Conservation (phyloP, 2,888 invertebrate species). For the Eubasilissa splendida region DNA sequence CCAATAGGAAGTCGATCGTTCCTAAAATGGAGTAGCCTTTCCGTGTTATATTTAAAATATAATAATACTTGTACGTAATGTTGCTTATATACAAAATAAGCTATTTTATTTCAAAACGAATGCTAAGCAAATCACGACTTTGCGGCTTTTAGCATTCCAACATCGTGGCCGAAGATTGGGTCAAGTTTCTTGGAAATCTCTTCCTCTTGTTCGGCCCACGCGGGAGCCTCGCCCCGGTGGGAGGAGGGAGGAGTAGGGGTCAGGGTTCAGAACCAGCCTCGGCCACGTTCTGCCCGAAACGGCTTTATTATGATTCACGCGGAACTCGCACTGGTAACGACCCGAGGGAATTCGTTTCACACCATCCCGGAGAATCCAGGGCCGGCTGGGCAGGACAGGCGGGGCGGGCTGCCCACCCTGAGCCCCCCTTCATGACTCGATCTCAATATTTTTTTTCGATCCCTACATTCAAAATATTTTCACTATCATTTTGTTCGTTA, state of each 20-base stretch:
- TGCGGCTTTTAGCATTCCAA: conserved; percentile 7
- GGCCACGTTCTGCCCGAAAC: conserved; percentile 50
- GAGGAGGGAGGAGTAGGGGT: neutral
- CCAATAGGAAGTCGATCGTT: no score
- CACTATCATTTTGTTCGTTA: no score
- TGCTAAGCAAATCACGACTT: conserved; percentile 21
- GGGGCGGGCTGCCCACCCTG: no score
- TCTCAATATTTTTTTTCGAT: no score
- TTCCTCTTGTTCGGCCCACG: conserved; percentile 25
- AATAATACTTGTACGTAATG: no score
- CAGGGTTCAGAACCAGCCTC: conserved; percentile 35
- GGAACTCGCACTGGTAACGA: conserved; percentile 56
- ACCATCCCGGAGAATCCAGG: conserved; percentile 47
- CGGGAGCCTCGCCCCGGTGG: conserved; percentile 3
- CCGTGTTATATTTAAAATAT: no score
- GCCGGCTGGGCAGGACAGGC: no score
- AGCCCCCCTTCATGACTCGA: no score
- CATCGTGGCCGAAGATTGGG: conserved; percentile 20
- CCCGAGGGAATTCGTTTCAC: conserved; percentile 57
- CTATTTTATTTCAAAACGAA: neutral
- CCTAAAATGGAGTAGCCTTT: neutral
- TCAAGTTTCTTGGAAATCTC: conserved; percentile 29
- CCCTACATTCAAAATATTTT: no score
- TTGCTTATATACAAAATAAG: neutral
- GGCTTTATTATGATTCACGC: conserved; percentile 58